phyloP scores from a whole-genome alignment of 2,888 invertebrate species.

The Scaptomyza polygonia region DNA sequence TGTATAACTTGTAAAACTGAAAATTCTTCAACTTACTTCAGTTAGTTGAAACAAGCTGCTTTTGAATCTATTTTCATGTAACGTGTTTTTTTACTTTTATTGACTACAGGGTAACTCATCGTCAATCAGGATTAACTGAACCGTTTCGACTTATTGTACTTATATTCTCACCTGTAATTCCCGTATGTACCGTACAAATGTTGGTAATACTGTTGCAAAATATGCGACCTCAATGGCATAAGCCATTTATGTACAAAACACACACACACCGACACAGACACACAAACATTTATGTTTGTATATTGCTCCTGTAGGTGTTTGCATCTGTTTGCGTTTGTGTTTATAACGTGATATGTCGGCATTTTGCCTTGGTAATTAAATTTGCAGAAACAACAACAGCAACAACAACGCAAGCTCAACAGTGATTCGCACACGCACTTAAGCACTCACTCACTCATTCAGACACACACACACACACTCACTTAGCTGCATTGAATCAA shows the following conservation, averaged over 20 bases:
- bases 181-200: constrained; percentile 19
- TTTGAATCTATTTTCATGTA: too few relatives aligned
- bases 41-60: not conserved
- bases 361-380: constrained; percentile 74
- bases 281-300: too few relatives aligned
- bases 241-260: constrained; percentile 18
- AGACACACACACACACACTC: constrained; percentile 15
- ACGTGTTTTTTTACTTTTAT: too few relatives aligned
- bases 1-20: not conserved
- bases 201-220: constrained; percentile 28
- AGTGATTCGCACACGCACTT: constrained; percentile 41
- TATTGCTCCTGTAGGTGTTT: constrained; percentile 5
- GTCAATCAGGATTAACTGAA: not conserved
- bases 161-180: not conserved
- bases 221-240: constrained; percentile 9
- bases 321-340: constrained; percentile 52
- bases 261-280: constrained; percentile 6
- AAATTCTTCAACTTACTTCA: too few relatives aligned
- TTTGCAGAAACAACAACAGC: constrained; percentile 44
- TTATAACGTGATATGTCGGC: constrained; percentile 64
- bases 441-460: constrained; percentile 16
- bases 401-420: constrained; percentile 21
- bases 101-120: not conserved
- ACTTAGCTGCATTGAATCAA: constrained; percentile 61
- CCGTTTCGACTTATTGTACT: constrained; percentile 3